These are phyloP conservation scores for Mohoua ochrocephala DNA, from an alignment of 2,113 vertebrate genomes.

Conservation along the genomic window DNA sequence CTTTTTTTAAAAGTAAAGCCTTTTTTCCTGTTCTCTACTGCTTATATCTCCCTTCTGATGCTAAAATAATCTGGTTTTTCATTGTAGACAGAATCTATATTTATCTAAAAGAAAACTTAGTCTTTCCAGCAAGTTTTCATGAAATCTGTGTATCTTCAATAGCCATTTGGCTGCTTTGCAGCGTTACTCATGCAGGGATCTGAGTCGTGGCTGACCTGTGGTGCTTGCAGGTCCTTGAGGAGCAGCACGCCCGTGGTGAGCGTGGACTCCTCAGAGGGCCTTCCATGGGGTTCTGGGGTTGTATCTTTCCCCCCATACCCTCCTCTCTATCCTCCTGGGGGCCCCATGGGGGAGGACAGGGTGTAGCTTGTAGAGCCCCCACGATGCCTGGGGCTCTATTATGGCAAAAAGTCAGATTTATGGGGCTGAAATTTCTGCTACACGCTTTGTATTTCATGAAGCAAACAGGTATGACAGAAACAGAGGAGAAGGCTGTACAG, in stretches of 20 bases:
- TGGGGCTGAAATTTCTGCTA: not conserved
- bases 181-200: not conserved
- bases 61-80: not conserved
- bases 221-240: not conserved
- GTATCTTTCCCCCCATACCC: fast-evolving
- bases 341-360: not conserved
- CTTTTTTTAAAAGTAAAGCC: not conserved
- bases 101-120: not conserved
- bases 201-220: fast-evolving
- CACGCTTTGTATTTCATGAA: not conserved
- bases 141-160: not conserved
- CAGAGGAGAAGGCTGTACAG: not conserved
- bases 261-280: fast-evolving
- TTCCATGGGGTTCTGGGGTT: not conserved
- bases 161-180: not conserved
- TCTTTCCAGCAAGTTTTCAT: not conserved
- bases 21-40: not conserved
- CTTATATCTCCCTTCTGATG: not conserved
- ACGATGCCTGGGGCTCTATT: not conserved
- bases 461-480: not conserved
- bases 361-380: not conserved
- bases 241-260: fast-evolving
- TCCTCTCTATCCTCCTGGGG: not conserved
- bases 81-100: not conserved
- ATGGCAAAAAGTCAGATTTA: not conserved